Evolutionary conservation across 1,140 invertebrate genomes (phyloP).

Genomic region (Melipona quadrifasciata): DNA sequence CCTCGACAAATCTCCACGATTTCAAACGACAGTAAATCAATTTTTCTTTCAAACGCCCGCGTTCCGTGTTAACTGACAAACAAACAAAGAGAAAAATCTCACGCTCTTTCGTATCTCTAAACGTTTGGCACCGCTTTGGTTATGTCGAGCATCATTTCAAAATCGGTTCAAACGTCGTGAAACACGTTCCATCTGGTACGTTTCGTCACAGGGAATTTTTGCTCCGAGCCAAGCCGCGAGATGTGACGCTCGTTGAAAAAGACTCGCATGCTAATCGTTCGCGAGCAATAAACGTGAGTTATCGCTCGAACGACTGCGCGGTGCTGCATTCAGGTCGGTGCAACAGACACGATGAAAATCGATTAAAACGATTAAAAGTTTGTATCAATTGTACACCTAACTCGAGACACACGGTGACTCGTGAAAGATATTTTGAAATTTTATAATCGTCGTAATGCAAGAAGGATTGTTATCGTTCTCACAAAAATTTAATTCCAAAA

Average conservation of each 20-base stretch:
- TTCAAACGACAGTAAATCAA: neutral
- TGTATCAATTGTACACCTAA: no score
- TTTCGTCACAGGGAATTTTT: slow-evolving; percentile 4
- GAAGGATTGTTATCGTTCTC: no score
- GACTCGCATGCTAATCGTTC: slow-evolving; percentile 53
- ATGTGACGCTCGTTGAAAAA: slow-evolving; percentile 45
- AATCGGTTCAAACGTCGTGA: neutral
- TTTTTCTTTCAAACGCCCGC: neutral
- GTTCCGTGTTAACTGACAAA: neutral
- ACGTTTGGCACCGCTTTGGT: neutral
- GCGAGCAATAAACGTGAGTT: slow-evolving; percentile 62
- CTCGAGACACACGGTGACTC: neutral
- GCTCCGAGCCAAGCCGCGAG: slow-evolving; percentile 50
- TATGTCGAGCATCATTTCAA: neutral
- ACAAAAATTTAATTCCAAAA: no score
- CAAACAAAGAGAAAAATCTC: neutral
- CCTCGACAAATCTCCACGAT: neutral
- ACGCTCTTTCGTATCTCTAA: neutral
- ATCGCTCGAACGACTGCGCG: slow-evolving; percentile 43
- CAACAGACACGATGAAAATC: neutral
- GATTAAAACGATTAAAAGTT: neutral
- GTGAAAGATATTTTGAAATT: no score
- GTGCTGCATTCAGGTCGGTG: slow-evolving; percentile 27
- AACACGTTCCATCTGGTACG: neutral
- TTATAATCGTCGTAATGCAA: no score